phyloP scores from a whole-genome alignment of 2,888 invertebrate genomes.

The Matsumyia berberina region DNA sequence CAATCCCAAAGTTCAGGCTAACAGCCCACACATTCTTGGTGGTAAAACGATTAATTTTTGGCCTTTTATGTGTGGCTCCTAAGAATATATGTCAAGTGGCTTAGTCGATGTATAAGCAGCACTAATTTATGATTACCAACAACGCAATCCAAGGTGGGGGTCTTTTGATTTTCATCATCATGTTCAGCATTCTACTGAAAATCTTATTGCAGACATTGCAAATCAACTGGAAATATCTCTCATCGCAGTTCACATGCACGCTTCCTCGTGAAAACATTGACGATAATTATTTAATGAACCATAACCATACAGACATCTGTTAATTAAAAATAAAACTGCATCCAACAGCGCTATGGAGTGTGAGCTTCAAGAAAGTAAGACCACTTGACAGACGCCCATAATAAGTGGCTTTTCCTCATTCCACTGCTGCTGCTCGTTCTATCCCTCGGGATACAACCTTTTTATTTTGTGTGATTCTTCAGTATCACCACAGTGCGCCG shows the following conservation, averaged over 20 bases:
- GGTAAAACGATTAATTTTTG: too few relatives aligned
- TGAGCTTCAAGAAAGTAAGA: slow-evolving; percentile 63
- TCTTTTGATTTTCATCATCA: background rate
- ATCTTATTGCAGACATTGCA: background rate
- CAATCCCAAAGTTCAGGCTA: too few relatives aligned
- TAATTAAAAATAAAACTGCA: slow-evolving; percentile 74
- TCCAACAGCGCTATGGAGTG: slow-evolving; percentile 17
- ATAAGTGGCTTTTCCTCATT: slow-evolving; percentile 72
- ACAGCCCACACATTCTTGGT: too few relatives aligned
- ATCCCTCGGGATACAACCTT: slow-evolving; percentile 33
- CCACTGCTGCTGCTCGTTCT: slow-evolving; percentile 42
- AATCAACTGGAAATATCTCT: slow-evolving; percentile 1
- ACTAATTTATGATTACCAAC: too few relatives aligned
- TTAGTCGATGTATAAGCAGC: too few relatives aligned
- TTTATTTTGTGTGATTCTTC: slow-evolving; percentile 4
- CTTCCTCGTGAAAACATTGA: slow-evolving; percentile 12
- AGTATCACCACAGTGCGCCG: slow-evolving; percentile 7
- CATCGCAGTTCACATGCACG: background rate
- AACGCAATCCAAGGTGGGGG: too few relatives aligned
- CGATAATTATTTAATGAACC: slow-evolving; percentile 74
- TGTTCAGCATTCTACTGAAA: background rate
- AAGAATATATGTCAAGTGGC: too few relatives aligned
- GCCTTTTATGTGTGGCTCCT: too few relatives aligned
- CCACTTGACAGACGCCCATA: slow-evolving; percentile 70
- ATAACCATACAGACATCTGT: slow-evolving; percentile 68